Percentiles rank a stretch among this genome's conserved stretches.
Conservation (phyloP, 2,797 vertebrate species). For the Cichlasoma orientale region DNA sequence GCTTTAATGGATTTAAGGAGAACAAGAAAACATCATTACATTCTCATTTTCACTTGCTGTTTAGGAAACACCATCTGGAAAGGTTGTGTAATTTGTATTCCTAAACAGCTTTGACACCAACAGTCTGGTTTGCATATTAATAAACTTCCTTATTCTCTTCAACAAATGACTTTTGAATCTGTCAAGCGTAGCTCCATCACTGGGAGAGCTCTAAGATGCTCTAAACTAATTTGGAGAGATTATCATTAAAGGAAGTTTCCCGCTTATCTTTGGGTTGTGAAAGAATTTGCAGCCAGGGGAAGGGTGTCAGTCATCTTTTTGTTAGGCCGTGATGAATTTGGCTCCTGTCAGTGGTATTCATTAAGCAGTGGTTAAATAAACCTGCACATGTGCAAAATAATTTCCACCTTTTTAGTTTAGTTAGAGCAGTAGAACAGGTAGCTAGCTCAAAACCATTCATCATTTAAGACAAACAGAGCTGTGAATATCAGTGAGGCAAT, state of each 20-base stretch:
- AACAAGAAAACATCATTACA: not conserved
- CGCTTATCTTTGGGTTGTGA: not conserved
- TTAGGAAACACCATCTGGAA: not conserved
- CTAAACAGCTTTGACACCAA: slow-evolving; percentile 5
- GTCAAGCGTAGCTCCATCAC: slow-evolving; percentile 11
- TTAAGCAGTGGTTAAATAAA: rapidly evolving
- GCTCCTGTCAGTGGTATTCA: not conserved
- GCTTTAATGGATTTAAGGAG: not conserved
- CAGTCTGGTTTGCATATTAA: slow-evolving; percentile 37
- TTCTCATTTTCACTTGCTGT: not conserved
- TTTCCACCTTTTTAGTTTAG: not conserved
- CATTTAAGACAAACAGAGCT: too few relatives aligned
- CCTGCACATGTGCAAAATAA: too few relatives aligned
- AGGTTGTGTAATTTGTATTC: slow-evolving; percentile 30
- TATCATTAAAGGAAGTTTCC: not conserved
- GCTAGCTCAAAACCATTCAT: not conserved
- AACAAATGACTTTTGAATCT: slow-evolving; percentile 25
- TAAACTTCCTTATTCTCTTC: slow-evolving; percentile 22
- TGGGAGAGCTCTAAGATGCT: not conserved
- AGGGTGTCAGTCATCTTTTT: not conserved
- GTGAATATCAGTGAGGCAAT: rapidly evolving
- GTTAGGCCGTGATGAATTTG: rapidly evolving
- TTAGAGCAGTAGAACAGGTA: not conserved
- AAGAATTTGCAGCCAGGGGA: not conserved
- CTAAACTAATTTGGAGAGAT: not conserved